Percentiles rank a stretch among this genome's conserved stretches.
phyloP scores from a whole-genome alignment of 2,888 invertebrate species.

The Xestia rhomboidea region DNA sequence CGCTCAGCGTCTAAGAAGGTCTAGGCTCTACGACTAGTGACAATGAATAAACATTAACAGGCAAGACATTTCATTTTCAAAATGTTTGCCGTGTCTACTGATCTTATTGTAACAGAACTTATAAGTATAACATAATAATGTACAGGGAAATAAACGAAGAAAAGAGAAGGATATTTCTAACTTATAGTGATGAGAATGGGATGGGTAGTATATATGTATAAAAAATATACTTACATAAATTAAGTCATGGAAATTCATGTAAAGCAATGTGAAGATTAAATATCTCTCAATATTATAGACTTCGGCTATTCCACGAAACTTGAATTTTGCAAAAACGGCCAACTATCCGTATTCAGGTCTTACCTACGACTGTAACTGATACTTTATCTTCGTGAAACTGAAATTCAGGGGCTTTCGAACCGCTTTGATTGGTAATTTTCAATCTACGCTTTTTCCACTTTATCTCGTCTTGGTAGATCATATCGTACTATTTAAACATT shows the following conservation, averaged over 20 bases:
- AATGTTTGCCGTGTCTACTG: background rate
- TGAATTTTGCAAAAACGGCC: background rate
- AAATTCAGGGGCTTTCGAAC: background rate
- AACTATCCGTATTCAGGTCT: background rate
- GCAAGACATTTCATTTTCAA: background rate
- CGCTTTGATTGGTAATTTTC: background rate
- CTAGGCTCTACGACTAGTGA: background rate
- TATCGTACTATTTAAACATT: background rate
- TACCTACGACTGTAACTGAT: background rate
- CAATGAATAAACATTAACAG: slow-evolving; percentile 5
- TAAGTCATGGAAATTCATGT: too few relatives aligned
- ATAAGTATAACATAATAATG: too few relatives aligned
- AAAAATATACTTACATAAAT: background rate
- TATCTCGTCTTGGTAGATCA: background rate
- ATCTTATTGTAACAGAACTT: background rate
- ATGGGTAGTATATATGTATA: background rate
- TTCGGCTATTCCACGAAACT: background rate
- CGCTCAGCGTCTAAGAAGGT: slow-evolving; percentile 1
- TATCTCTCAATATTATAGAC: background rate
- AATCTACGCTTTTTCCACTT: background rate
- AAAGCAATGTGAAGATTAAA: background rate
- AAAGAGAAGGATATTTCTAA: background rate
- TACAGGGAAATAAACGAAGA: too few relatives aligned
- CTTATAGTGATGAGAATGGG: background rate
- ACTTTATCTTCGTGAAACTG: background rate